phyloP scores from a whole-genome alignment of 2,888 invertebrate genomes.

The Drosophila robusta region DNA sequence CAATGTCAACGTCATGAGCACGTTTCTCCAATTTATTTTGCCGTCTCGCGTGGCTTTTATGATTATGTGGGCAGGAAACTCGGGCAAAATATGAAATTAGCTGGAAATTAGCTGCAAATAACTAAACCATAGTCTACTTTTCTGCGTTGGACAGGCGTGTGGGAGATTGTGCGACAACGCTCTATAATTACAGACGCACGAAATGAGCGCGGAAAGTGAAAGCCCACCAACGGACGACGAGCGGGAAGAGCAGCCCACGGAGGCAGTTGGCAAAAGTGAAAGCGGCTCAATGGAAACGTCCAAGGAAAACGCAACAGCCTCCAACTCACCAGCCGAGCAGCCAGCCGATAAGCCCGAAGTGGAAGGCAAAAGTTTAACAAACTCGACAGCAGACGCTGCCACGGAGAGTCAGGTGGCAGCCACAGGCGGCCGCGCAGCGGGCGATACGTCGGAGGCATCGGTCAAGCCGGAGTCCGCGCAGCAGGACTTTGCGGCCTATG shows the following conservation, averaged over 20 bases:
- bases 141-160: slow-evolving; percentile 28
- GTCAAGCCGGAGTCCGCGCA: slow-evolving; percentile 25
- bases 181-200: slow-evolving; percentile 63
- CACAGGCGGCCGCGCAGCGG: slow-evolving; percentile 23
- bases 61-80: slow-evolving; percentile 52
- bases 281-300: slow-evolving; percentile 29
- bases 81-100: slow-evolving; percentile 71
- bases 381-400: slow-evolving; percentile 3
- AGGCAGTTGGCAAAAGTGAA: slow-evolving; percentile 12
- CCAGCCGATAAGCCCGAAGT: slow-evolving; percentile 2
- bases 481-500: slow-evolving; percentile 81
- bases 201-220: slow-evolving; percentile 51
- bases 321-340: slow-evolving; percentile 11
- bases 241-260: not conserved
- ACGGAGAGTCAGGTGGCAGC: slow-evolving; percentile 6
- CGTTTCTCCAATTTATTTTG: slow-evolving; percentile 74
- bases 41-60: slow-evolving; percentile 38
- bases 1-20: slow-evolving; percentile 76
- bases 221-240: not conserved
- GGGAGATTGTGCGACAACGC: slow-evolving; percentile 7
- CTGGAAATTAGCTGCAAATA: slow-evolving; percentile 66
- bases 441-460: slow-evolving; percentile 18
- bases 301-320: slow-evolving; percentile 24
- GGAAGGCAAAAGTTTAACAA: slow-evolving; percentile 1
- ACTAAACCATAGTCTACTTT: slow-evolving; percentile 67